Evolutionary conservation across 2,888 invertebrate genomes (phyloP), one percentile per base, ranked within the genome.

Genomic region (Parelbella ahira): DNA sequence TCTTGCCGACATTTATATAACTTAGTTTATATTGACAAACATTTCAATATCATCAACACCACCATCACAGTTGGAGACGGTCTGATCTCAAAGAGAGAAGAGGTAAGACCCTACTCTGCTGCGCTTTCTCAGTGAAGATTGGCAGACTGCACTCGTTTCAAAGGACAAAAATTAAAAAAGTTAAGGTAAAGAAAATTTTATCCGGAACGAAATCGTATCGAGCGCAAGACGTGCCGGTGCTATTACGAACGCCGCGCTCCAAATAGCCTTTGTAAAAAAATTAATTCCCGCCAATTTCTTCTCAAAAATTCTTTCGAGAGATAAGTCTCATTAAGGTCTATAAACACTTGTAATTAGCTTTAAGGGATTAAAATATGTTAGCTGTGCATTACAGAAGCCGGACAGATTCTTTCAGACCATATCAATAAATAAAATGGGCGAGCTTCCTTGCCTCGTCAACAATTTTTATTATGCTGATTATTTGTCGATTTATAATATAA

Each of bases 281-380:
- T 37, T 8, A 25, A 29, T 15, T 6, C n/a, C 24, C 11, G 30
- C 18, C 39, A 18, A 23, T 39, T 37, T 39, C 39, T 39, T 39
- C 30, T 5, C 32, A 39, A 25, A 41, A 41, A 41, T 41, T 27
- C 33, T 33, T 27, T 8, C n/a, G 6, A 25, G 25, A 9, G 12
- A 33, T 48, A 45, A 41, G 39, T 27, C 44, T 37, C 47, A 52
- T 48, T 45, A 50, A 42, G 45, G 45, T 42, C 37, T 47, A 47
- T 42, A 37, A 32, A 33, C 41, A 29, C 29, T 20, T 20, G 41
- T 21, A 33, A 33, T 41, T 33, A 33, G 32, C 20, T 9, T 21
- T 19, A 33, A 33, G 7, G 41, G 25, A 33, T 41, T 41, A 25
- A 37, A 41, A 33, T 23, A 38, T 30, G 28, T 20, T 12, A 28